phyloP scores from a whole-genome alignment of 2,888 invertebrate genomes.

The Drosophila recens region DNA sequence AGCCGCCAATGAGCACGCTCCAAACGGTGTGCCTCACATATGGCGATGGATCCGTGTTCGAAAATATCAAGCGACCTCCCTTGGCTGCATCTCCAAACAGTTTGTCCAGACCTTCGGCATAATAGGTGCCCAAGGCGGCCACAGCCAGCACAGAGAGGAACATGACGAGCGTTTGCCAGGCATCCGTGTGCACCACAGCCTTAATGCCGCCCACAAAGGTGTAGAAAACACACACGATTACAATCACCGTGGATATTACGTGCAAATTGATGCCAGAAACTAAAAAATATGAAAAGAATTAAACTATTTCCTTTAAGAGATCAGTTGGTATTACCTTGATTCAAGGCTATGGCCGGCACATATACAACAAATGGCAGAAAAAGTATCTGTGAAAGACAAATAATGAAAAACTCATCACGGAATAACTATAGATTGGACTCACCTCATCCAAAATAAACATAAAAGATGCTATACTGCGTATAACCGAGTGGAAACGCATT shows the following conservation, averaged over 20 bases:
- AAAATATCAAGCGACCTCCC: slow-evolving; percentile 87
- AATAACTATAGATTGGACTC: slow-evolving; percentile 75
- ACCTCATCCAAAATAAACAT: slow-evolving; percentile 93
- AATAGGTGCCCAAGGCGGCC: slow-evolving; percentile 87
- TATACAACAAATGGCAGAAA: slow-evolving; percentile 92
- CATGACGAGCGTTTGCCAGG: slow-evolving; percentile 90
- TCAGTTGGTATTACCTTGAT: slow-evolving; percentile 88
- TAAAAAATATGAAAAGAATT: slow-evolving; percentile 76
- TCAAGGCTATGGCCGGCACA: slow-evolving; percentile 92
- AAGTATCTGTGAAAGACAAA: slow-evolving; percentile 87
- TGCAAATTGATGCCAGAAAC: slow-evolving; percentile 94
- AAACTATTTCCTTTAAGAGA: neutral
- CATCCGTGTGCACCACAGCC: slow-evolving; percentile 92
- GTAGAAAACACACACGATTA: slow-evolving; percentile 93
- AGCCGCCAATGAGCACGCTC: slow-evolving; percentile 92
- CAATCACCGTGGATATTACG: slow-evolving; percentile 91
- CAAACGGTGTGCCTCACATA: slow-evolving; percentile 93
- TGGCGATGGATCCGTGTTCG: slow-evolving; percentile 89
- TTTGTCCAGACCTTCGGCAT: slow-evolving; percentile 87
- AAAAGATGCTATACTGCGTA: slow-evolving; percentile 91
- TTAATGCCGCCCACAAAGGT: slow-evolving; percentile 92
- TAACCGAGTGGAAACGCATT: slow-evolving; percentile 90
- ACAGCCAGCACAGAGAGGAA: slow-evolving; percentile 89
- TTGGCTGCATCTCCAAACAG: slow-evolving; percentile 86
- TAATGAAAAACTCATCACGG: neutral